Base-by-base conservation (phyloP, 2,888 invertebrate species). In the Drosophila kambysellisi region DNA sequence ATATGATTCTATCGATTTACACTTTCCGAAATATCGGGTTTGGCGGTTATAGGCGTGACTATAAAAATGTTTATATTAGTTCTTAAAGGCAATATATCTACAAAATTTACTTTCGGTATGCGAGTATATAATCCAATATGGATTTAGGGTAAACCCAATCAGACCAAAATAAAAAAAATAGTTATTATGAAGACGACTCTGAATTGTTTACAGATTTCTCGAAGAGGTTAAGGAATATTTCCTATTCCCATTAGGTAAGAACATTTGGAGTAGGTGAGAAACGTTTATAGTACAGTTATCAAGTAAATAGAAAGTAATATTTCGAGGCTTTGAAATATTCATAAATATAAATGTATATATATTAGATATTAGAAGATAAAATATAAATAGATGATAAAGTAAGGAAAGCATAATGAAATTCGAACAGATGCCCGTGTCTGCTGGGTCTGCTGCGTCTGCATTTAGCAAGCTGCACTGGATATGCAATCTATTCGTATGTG, bases 391-490 rank as follows among this genome's bases (percentile, higher is more conserved):
- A 62, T 11, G 41, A 32, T 20, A n/a, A 57, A 32, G 30, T 43
- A 57, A 32, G 20, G 15, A 17, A 53, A 25, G 30, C 39, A 65
- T 53, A 50, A 68, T 69, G 61, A 59, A 77, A 71, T 50, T 41
- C 41, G 39, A 57, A 32, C 0, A 50, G 33, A 41, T 51, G 32
- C 33, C 39, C 37, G 15, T 54, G 43, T 46, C 8, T 46, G 43
- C 43, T 41, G 33, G 43, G 30, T 61, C n/a, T 46, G 46, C 25
- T 41, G 33, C 43, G 32, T 62, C 25, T 60, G 35, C 48, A 37
- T 56, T 56, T 56, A 53, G 35, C 41, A 30, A 39, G 37, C 41
- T 61, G 61, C 53, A 68, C 30, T 64, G 48, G 29, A 64, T 30
- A n/a, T 39, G 51, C 54, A 39, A 35, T 65, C 43, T 56, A 43